Percentiles rank a stretch among this genome's conserved stretches.
Conservation (phyloP, 2,888 invertebrate species). For the Torymus texanus region DNA sequence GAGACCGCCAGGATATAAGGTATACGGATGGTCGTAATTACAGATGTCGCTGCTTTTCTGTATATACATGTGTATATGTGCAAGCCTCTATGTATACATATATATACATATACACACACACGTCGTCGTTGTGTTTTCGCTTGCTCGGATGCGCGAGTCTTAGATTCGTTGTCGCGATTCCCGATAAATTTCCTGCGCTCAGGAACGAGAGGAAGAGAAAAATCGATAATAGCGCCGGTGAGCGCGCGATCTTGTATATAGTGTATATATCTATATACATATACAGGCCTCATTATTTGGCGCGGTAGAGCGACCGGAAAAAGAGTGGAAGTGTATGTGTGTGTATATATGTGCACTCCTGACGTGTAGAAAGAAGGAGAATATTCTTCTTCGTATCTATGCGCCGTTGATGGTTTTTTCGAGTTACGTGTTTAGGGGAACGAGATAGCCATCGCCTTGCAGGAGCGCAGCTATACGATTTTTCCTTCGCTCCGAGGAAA, state of each 20-base stretch:
- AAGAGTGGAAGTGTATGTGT: no score
- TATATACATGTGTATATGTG: not conserved
- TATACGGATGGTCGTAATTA: slow-evolving; percentile 53
- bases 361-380: slow-evolving; percentile 1
- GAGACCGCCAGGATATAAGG: slow-evolving; percentile 30
- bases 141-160: slow-evolving; percentile 23
- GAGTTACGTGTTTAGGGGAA: not conserved
- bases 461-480: no score
- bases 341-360: no score
- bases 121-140: slow-evolving; percentile 32
- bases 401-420: slow-evolving; percentile 7
- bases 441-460: slow-evolving; percentile 8
- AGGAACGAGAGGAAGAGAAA: slow-evolving; percentile 5
- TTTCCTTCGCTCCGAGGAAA: no score
- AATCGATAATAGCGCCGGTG: slow-evolving; percentile 43
- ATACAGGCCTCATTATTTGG: slow-evolving; percentile 45
- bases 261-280: no score
- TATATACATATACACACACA: not conserved
- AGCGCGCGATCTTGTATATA: no score
- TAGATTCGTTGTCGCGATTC: slow-evolving; percentile 51
- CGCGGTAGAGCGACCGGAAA: not conserved
- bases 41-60: slow-evolving; percentile 34
- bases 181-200: slow-evolving; percentile 50
- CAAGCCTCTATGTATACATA: not conserved
- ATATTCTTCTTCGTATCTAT: not conserved